Base-by-base conservation (phyloP, 2,113 vertebrate species). In the Oenanthe melanoleuca region DNA sequence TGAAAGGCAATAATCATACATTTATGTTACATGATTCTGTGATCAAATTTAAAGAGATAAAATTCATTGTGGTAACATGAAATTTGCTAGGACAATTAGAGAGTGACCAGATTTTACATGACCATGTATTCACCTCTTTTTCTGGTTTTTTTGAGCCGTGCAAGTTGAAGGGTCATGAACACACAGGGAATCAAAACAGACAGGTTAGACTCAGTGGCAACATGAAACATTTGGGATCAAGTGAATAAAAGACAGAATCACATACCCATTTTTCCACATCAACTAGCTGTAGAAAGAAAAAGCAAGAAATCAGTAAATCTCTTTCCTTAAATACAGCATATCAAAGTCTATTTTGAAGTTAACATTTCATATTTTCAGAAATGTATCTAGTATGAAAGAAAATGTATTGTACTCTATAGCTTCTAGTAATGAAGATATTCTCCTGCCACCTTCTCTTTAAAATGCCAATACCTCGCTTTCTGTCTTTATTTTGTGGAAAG, bases 201-300 rank as follows among this genome's bases (percentile, higher is more conserved):
- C 80, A 96, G 61, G 49, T 97, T 93, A 97, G 94, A 97, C 87
- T 96, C 91, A 93, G 94, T 73, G 95, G 96, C 93, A 94, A 95
- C 95, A 96, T 86, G 81, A 89, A 93, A 93, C 96, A 74, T 63
- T 96, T 87, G 85, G 74, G 70, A 93, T 95, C 94, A 94, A 94
- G 92, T 89, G 94, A 92, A 95, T 95, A 88, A 97, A 97, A 97
- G 86, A 97, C 92, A 94, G 91, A 97, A 97, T 97, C 97, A 99
- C 98, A 96, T 98, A 98, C 98, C 98, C 98, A 98, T 98, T 98
- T 98, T 98, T 98, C 98, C 98, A 98, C 97, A 98, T 99, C 98
- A 98, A 98, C 97, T 97, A 98, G 97, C 98, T 99, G 98, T 97
- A 96, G 96, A 97, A 98, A 98, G 98, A 98, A 97, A 98, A 97